Percentiles rank a stretch among this genome's conserved stretches.
Evolutionary conservation across 2,797 vertebrate genomes (phyloP).

Genomic region (Platyrinchus mystaceus): DNA sequence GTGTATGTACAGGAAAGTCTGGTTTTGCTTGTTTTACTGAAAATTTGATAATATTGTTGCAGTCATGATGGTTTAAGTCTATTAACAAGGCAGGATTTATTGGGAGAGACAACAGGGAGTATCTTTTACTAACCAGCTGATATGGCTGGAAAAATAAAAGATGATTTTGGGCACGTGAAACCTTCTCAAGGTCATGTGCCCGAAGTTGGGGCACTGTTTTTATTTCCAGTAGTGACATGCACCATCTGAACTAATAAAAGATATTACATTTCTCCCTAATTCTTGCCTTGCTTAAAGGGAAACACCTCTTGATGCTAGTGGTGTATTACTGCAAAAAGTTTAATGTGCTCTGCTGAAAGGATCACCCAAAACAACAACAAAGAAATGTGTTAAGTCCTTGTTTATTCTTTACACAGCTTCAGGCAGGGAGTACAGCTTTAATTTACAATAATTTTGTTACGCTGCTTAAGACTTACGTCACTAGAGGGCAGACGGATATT

Average conservation of each 20-base stretch:
- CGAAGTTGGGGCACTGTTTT: neutral
- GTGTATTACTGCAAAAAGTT: neutral
- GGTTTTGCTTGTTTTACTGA: neutral
- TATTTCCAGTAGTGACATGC: neutral
- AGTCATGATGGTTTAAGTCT: neutral
- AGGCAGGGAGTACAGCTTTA: neutral
- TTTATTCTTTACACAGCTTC: neutral
- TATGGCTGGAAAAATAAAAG: neutral
- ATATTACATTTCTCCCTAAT: neutral
- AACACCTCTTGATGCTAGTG: neutral
- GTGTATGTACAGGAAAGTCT: neutral
- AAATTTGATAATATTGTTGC: neutral
- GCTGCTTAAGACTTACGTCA: neutral
- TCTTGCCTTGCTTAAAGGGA: neutral
- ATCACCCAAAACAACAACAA: neutral
- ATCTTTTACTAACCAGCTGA: neutral
- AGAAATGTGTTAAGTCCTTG: neutral
- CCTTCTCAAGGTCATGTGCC: neutral
- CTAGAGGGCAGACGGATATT: neutral
- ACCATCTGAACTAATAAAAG: neutral
- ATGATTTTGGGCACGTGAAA: neutral
- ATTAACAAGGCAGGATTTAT: neutral
- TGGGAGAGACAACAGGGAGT: neutral
- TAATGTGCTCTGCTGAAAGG: neutral
- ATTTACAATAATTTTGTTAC: neutral